Conservation (phyloP, 2,113 vertebrate species). For the Carassius gibelio region DNA sequence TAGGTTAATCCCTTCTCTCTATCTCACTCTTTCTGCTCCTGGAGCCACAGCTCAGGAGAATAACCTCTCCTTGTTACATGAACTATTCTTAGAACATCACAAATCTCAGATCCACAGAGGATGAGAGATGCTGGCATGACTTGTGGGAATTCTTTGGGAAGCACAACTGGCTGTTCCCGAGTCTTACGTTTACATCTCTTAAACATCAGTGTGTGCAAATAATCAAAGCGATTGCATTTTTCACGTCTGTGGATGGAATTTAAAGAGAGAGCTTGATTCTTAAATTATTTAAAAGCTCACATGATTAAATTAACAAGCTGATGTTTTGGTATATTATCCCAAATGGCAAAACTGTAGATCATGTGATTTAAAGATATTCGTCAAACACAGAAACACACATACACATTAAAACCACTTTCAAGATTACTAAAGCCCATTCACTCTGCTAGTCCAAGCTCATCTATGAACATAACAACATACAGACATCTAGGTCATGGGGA, state of each 20-base stretch:
- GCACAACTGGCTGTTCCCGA: neutral
- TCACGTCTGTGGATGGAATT: neutral
- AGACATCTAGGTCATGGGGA: constrained; percentile 54
- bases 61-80: constrained; percentile 53
- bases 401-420: neutral
- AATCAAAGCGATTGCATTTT: constrained; percentile 2
- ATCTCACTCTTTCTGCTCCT: constrained; percentile 36
- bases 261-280: neutral
- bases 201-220: neutral
- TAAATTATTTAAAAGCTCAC: neutral
- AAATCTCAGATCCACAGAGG: constrained; percentile 51
- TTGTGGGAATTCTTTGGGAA: constrained; percentile 15
- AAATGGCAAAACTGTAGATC: neutral
- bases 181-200: neutral
- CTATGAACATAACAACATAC: constrained; percentile 52
- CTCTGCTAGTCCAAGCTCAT: constrained; percentile 42
- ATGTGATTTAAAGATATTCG: neutral
- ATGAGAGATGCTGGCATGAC: constrained; percentile 41
- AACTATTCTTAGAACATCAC: constrained; percentile 62
- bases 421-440: constrained; percentile 4
- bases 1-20: constrained; percentile 62
- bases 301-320: neutral
- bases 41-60: constrained; percentile 51
- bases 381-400: neutral
- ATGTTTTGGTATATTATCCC: neutral